These are phyloP conservation scores for Leistus spinibarbis DNA, from an alignment of 2,888 invertebrate genomes.

Conservation along the genomic window DNA sequence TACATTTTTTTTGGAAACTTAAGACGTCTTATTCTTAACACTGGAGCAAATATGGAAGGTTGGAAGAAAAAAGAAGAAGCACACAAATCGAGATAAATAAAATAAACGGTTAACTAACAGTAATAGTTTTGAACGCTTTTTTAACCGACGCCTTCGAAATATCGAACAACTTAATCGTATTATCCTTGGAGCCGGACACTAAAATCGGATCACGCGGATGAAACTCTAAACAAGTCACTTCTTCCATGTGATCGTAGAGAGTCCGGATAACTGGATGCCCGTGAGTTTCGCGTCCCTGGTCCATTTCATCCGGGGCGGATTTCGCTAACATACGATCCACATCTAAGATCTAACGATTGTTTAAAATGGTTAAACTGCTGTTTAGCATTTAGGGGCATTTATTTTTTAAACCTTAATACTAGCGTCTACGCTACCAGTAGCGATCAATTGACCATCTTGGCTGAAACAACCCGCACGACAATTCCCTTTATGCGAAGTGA, in stretches of 20 bases:
- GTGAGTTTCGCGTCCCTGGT: constrained; percentile 82
- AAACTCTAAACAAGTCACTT: constrained; percentile 95
- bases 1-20: too few species aligned
- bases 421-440: constrained; percentile 97
- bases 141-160: constrained; percentile 98
- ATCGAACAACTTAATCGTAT: constrained; percentile 95
- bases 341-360: constrained; percentile 76
- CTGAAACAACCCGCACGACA: constrained; percentile 97
- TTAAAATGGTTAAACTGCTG: not conserved
- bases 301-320: constrained; percentile 90
- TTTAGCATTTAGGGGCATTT: constrained; percentile 1
- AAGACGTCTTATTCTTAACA: too few species aligned
- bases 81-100: constrained; percentile 23
- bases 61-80: not conserved
- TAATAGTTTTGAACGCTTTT: constrained; percentile 94
- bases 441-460: constrained; percentile 91
- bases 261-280: constrained; percentile 99
- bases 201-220: constrained; percentile 95
- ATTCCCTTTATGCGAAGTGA: constrained; percentile 96
- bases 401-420: constrained; percentile 80
- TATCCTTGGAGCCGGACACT: constrained; percentile 93
- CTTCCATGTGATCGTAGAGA: constrained; percentile 95
- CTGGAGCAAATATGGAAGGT: too few species aligned
- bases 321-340: constrained; percentile 99
- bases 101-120: constrained; percentile 66